phyloP scores from a whole-genome alignment of 2,113 vertebrate genomes.

The Eptatretus burgeri region DNA sequence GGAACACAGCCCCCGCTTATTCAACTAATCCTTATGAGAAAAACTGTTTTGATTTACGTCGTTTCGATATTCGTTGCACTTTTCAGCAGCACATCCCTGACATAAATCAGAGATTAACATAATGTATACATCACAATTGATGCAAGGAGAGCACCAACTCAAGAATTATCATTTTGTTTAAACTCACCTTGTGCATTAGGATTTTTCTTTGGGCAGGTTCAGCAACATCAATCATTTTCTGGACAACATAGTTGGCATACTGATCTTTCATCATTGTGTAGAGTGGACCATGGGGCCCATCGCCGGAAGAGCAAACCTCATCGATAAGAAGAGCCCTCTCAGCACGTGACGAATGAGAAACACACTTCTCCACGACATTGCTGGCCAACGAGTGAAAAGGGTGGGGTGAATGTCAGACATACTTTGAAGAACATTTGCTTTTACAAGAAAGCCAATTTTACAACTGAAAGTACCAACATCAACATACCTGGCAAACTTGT shows the following conservation, averaged over 20 bases:
- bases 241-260: conserved; percentile 91
- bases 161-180: background rate
- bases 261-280: conserved; percentile 99
- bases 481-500: conserved; percentile 86
- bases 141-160: background rate
- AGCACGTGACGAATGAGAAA: conserved; percentile 74
- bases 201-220: conserved; percentile 87
- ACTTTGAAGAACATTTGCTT: background rate
- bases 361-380: conserved; percentile 91
- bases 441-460: background rate
- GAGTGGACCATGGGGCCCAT: conserved; percentile 90
- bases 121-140: background rate
- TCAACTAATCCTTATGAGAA: no score
- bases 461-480: background rate
- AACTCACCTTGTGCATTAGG: conserved; percentile 79
- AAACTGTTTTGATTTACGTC: no score
- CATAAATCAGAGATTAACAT: no score
- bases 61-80: no score
- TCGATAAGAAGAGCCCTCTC: conserved; percentile 80
- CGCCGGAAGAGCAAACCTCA: conserved; percentile 87
- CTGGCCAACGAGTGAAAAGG: conserved; percentile 17
- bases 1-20: no score
- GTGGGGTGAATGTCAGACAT: no score
- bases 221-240: conserved; percentile 97
- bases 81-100: no score